These are phyloP conservation scores for Pampusana beccarii DNA, from an alignment of 2,113 vertebrate genomes.

Conservation along the genomic window DNA sequence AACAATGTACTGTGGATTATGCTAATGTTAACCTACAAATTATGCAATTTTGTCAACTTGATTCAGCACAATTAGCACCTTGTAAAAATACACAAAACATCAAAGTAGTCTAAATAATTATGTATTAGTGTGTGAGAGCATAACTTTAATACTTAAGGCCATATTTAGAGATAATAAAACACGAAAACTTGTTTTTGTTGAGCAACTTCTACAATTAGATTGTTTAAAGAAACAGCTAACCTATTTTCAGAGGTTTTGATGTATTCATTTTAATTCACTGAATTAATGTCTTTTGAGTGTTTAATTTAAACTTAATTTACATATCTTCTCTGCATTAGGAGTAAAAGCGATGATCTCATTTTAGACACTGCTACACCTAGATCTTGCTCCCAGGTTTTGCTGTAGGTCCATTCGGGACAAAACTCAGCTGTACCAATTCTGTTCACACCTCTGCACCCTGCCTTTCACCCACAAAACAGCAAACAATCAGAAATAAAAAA, in stretches of 20 bases:
- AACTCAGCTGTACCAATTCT: background rate
- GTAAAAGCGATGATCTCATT: background rate
- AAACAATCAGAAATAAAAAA: background rate
- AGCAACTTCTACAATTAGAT: slow-evolving; percentile 21
- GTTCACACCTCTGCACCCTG: background rate
- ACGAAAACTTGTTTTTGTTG: slow-evolving; percentile 20
- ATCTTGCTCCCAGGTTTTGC: background rate
- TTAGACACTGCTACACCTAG: background rate
- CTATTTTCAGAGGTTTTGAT: slow-evolving; percentile 25
- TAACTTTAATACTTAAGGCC: slow-evolving; percentile 54
- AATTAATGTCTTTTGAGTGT: background rate
- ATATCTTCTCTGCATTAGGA: background rate
- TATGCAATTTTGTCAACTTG: slow-evolving; percentile 65
- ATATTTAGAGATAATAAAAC: slow-evolving; percentile 39
- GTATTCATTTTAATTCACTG: background rate
- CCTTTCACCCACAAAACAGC: background rate
- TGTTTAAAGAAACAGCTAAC: slow-evolving; percentile 52
- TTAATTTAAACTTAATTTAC: slow-evolving; percentile 37
- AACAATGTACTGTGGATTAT: slow-evolving; percentile 61
- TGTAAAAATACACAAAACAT: slow-evolving; percentile 67
- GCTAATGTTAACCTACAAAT: slow-evolving; percentile 76
- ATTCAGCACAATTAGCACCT: slow-evolving; percentile 72
- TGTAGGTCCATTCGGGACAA: background rate
- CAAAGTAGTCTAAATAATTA: slow-evolving; percentile 68
- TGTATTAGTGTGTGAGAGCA: slow-evolving; percentile 28